A percentile compares a stretch with the other conserved stretches of the same genome.
Conservation (phyloP, 2,888 invertebrate species). For the Torymus auratus region DNA sequence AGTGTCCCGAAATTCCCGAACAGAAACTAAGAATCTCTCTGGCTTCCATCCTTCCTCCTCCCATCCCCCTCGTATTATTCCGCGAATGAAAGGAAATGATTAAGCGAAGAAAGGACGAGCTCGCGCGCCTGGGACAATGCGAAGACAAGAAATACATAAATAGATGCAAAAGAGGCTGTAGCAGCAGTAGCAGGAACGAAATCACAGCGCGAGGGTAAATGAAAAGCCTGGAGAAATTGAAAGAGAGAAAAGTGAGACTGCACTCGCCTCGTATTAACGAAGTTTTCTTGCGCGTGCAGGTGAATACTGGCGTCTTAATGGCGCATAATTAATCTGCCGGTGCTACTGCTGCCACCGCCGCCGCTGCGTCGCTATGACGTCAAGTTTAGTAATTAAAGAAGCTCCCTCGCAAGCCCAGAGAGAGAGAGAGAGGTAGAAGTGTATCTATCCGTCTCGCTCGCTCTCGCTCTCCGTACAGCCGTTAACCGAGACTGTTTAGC, state of each 20-base stretch:
- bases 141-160: conserved; percentile 47
- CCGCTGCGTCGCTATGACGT: conserved; percentile 53
- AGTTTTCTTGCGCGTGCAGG: conserved; percentile 51
- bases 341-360: conserved; percentile 15
- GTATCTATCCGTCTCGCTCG: not conserved
- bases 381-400: conserved; percentile 54
- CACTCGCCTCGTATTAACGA: conserved; percentile 15
- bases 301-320: conserved; percentile 58
- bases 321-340: conserved; percentile 56
- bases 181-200: conserved; percentile 29
- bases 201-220: conserved; percentile 27
- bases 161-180: conserved; percentile 43
- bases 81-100: conserved; percentile 35
- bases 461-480: too few relatives aligned
- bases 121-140: conserved; percentile 29
- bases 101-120: conserved; percentile 33
- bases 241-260: not conserved
- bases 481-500: conserved; percentile 21
- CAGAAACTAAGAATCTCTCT: too few relatives aligned
- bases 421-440: not conserved
- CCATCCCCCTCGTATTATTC: conserved; percentile 3
- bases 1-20: too few relatives aligned
- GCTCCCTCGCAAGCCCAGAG: not conserved
- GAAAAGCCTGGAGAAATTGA: conserved; percentile 28
- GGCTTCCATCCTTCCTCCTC: not conserved